Conservation (phyloP, 2,113 vertebrate species). For the Canis aureus region DNA sequence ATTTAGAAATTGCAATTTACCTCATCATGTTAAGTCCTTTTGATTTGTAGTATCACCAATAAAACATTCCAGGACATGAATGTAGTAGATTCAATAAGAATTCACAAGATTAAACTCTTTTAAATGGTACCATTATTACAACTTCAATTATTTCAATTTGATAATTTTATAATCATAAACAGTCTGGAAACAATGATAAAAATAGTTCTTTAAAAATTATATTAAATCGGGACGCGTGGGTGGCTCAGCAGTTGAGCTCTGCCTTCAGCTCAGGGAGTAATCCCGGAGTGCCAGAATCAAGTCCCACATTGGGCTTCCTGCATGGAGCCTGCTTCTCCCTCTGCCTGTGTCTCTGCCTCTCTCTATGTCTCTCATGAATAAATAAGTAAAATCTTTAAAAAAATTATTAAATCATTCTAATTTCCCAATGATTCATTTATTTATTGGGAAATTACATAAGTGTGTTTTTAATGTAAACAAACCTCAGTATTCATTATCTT, state of each 20-base stretch:
- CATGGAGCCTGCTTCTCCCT: too few species aligned
- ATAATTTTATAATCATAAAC: background rate
- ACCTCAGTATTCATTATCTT: background rate
- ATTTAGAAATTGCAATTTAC: background rate
- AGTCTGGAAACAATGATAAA: background rate
- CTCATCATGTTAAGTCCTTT: background rate
- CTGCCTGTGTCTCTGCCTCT: too few species aligned
- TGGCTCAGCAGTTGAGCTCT: too few species aligned
- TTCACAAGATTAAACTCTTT: background rate
- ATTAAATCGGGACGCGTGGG: too few species aligned
- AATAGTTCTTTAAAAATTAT: background rate
- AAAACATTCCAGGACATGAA: background rate
- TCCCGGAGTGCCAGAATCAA: too few species aligned
- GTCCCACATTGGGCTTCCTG: too few species aligned
- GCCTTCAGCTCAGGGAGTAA: too few species aligned
- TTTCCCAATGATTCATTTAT: background rate
- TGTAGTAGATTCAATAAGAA: background rate
- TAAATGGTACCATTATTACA: background rate
- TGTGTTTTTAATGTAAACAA: background rate
- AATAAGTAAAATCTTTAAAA: too few species aligned
- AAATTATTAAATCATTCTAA: background rate
- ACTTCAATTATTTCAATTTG: background rate
- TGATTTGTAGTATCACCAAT: background rate
- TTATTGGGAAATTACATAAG: background rate
- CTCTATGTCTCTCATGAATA: too few species aligned